These are phyloP conservation scores for Acipenser transmontanus DNA, from an alignment of 2,797 vertebrate species.

Conservation along the genomic window DNA sequence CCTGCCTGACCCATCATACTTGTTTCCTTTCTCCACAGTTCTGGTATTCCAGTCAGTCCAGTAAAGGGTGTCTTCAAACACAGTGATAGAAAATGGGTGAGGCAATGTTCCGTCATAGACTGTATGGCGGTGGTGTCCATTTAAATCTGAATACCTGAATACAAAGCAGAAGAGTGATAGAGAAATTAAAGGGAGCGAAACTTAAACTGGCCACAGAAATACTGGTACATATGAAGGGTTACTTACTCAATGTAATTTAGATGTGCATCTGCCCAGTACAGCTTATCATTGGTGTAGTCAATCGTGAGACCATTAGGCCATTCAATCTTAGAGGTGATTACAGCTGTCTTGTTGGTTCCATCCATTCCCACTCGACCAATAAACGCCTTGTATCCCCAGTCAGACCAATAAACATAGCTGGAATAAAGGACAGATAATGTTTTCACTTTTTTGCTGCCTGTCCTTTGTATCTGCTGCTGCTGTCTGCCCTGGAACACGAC, in stretches of 20 bases:
- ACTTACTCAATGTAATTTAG: conserved; percentile 96
- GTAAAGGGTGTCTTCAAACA: conserved; percentile 91
- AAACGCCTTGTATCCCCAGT: conserved; percentile 85
- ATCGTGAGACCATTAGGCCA: conserved; percentile 96
- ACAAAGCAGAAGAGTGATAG: conserved; percentile 9
- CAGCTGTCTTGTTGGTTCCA: conserved; percentile 77
- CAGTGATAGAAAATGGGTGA: conserved; percentile 85
- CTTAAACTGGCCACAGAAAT: neutral
- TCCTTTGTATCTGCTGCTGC: too few species aligned
- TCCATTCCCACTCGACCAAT: conserved; percentile 93
- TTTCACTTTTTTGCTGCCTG: too few species aligned
- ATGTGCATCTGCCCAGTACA: conserved; percentile 96
- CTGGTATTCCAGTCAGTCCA: conserved; percentile 98
- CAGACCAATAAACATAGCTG: conserved; percentile 89
- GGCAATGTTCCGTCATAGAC: conserved; percentile 83
- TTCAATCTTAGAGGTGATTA: conserved; percentile 87
- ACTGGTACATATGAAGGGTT: conserved; percentile 1
- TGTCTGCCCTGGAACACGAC: too few species aligned
- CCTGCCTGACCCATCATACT: conserved; percentile 79
- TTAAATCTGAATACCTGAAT: conserved; percentile 83
- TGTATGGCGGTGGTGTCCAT: conserved; percentile 78
- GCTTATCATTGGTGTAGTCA: conserved; percentile 90
- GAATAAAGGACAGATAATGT: conserved; percentile 12
- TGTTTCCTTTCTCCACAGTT: conserved; percentile 93
- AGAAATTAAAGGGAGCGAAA: too few species aligned